Evolutionary conservation across 2,888 invertebrate species (phyloP).

Genomic region (Drosophila paracracens): DNA sequence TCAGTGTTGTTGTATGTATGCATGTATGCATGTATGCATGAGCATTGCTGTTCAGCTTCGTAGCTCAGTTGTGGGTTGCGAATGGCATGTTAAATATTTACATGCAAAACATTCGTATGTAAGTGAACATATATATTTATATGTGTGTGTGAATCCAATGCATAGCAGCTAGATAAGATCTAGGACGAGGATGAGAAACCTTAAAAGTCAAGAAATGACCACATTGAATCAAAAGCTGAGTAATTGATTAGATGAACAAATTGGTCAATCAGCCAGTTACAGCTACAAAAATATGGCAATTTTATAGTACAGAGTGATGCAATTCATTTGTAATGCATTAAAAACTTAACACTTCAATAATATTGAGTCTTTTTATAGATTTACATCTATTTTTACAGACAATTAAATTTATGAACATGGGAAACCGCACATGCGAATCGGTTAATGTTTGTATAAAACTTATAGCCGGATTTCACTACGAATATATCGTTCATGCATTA

Average conservation of each 20-base stretch:
- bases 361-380: not conserved
- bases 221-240: not conserved
- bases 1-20: slow-evolving; percentile 33
- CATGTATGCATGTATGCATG: slow-evolving; percentile 25
- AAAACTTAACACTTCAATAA: not conserved
- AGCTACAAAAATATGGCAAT: not conserved
- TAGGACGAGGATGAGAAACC: not conserved
- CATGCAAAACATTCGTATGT: not conserved
- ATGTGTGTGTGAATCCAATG: not conserved
- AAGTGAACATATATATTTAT: not conserved
- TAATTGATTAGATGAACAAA: not conserved
- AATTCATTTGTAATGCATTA: not conserved
- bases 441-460: no score
- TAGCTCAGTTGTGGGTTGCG: slow-evolving; percentile 18
- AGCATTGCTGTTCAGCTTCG: slow-evolving; percentile 11
- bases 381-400: not conserved
- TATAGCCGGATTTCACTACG: no score
- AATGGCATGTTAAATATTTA: slow-evolving; percentile 6
- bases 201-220: not conserved
- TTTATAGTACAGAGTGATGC: not conserved
- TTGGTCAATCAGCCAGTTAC: not conserved
- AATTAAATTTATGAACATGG: no score
- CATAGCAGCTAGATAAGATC: slow-evolving; percentile 2
- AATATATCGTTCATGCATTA: no score
- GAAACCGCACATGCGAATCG: no score